These are phyloP conservation scores for Toxotes lorentzi DNA, from an alignment of 2,797 vertebrate genomes.

Conservation along the genomic window DNA sequence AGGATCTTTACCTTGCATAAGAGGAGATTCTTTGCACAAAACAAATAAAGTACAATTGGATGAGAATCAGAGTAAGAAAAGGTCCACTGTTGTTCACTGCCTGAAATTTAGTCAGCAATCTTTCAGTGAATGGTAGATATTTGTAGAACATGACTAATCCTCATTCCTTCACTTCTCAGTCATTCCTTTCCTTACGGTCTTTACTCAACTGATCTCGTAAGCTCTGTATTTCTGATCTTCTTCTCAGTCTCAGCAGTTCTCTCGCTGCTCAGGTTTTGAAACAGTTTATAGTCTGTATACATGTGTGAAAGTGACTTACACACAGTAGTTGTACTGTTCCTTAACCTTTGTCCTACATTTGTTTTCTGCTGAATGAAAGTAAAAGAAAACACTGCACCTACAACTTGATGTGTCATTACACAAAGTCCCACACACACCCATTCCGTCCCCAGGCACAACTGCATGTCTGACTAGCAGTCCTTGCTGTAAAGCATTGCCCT, in stretches of 20 bases:
- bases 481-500: constrained; percentile 21
- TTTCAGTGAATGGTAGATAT: not conserved
- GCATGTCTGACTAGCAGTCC: constrained; percentile 17
- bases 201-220: not conserved
- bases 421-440: constrained; percentile 12
- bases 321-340: not conserved
- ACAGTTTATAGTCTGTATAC: not conserved
- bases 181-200: not conserved
- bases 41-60: not conserved
- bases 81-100: not conserved
- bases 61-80: not conserved
- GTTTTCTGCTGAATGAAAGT: constrained; percentile 21
- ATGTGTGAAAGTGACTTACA: not conserved
- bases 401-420: constrained; percentile 23
- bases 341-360: constrained; percentile 55
- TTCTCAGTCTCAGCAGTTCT: not conserved
- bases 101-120: not conserved
- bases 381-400: constrained; percentile 25
- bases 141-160: not conserved
- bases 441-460: constrained; percentile 6
- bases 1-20: not conserved
- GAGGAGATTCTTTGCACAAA: not conserved
- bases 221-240: not conserved
- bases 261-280: not conserved
- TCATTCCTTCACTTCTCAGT: not conserved